Conservation (phyloP, 2,797 vertebrate genomes). For the Acipenser oxyrinchus region DNA sequence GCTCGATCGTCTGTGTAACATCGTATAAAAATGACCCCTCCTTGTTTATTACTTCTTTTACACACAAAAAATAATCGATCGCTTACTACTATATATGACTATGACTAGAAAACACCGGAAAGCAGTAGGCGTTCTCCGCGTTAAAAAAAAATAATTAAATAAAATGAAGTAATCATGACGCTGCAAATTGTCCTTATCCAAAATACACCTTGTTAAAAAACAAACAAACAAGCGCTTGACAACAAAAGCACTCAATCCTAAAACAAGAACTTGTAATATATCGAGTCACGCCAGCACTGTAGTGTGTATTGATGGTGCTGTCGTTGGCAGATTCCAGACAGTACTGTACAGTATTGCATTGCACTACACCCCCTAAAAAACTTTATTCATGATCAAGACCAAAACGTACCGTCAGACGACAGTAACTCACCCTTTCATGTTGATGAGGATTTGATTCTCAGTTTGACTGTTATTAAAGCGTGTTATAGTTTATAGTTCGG, state of each 20-base stretch:
- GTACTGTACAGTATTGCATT: conserved; percentile 34
- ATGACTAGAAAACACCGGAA: too few relatives aligned
- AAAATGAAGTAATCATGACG: too few relatives aligned
- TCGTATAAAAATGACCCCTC: too few relatives aligned
- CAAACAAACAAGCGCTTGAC: neutral
- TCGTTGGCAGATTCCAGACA: conserved; percentile 13
- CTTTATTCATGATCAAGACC: conserved; percentile 52
- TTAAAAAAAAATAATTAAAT: too few relatives aligned
- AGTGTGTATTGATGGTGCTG: conserved; percentile 7
- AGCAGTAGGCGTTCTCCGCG: too few relatives aligned
- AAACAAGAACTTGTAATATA: neutral
- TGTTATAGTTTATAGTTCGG: conserved; percentile 33
- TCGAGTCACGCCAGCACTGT: too few relatives aligned
- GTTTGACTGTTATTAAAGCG: conserved; percentile 39
- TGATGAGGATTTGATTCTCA: conserved; percentile 49
- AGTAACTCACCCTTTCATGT: conserved; percentile 75
- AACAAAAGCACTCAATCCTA: neutral
- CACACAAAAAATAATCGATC: too few relatives aligned
- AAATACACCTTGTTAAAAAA: too few relatives aligned
- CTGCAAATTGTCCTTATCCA: too few relatives aligned
- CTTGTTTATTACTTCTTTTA: too few relatives aligned
- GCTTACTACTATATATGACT: too few relatives aligned
- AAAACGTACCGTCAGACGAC: conserved; percentile 33
- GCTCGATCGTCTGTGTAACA: too few relatives aligned
- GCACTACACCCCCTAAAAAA: conserved; percentile 50